phyloP scores from a whole-genome alignment of 2,888 invertebrate genomes.

The Lissonota sp. region DNA sequence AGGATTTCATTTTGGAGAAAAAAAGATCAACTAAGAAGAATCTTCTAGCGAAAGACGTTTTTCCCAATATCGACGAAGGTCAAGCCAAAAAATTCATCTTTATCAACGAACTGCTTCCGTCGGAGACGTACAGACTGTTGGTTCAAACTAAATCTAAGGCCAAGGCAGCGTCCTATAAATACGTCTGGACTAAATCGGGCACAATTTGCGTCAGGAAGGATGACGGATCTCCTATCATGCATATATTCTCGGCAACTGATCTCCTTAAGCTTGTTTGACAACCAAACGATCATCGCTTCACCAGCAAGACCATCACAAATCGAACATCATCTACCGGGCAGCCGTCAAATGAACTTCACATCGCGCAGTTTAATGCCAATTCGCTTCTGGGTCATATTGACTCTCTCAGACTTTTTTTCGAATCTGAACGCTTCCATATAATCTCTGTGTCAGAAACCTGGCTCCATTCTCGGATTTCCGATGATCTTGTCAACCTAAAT shows the following conservation, averaged over 20 bases:
- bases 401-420: not conserved
- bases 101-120: too few relatives aligned
- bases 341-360: not conserved
- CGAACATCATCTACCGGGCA: not conserved
- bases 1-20: too few relatives aligned
- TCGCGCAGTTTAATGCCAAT: too few relatives aligned
- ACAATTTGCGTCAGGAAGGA: not conserved
- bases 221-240: not conserved
- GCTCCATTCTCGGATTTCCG: not conserved
- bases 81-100: too few relatives aligned
- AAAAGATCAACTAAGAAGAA: too few relatives aligned
- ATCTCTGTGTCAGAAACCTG: conserved; percentile 26
- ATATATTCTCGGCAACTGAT: not conserved
- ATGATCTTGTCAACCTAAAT: not conserved
- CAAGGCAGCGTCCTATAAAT: too few relatives aligned
- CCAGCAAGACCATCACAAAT: not conserved
- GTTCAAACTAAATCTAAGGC: too few relatives aligned
- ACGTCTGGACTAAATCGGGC: not conserved
- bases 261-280: not conserved
- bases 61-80: too few relatives aligned
- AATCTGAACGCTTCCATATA: conserved; percentile 1
- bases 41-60: too few relatives aligned
- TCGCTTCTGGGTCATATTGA: not conserved
- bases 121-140: too few relatives aligned
- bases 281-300: not conserved